Base-by-base conservation (phyloP, 2,888 invertebrate genomes). In the Drosophila paucipuncta region DNA sequence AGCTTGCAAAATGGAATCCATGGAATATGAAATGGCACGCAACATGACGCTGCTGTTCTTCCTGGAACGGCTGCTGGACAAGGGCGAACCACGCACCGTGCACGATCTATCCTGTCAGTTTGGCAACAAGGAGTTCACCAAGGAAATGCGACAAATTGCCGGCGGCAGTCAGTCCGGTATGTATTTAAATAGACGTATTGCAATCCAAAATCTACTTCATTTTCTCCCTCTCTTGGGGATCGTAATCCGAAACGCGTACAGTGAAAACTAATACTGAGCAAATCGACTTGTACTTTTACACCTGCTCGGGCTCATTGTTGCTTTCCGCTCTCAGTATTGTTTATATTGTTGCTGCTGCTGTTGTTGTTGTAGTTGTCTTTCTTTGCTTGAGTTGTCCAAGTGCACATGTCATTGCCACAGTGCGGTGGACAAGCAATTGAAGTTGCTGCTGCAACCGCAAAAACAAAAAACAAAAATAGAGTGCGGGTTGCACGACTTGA, bases 51-150 rank as follows among this genome's bases (percentile, higher is more conserved):
- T 99, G 92, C 95, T 99, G 92, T 99, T 99, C 95, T 99, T 99
- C 94, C 96, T 99, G 93, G 99, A 99, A 94, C 97, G 99, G 92
- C 95, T 99, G 88, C 96, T 99, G 95, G 99, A 99, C 94, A 99
- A 98, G 94, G 93, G 98, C 90, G 97, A 98, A 93, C 97, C 98
- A 80, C 95, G 99, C 93, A 98, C 98, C 83, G 95, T 99, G 91
- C 99, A 99, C 94, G 99, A 99, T 94, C 95, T 99, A 89, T 98
- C 98, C 93, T 99, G 99, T 94, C 99, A 99, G 94, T 99, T 99
- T 94, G 99, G 99, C 91, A 99, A 99, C 86, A 98, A 99, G 94
- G 99, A 98, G 85, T 99, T 99, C 94, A 99, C 99, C 31, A 98
- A 98, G 94, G 99, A 99, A 94, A 99, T 99, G 99, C 95, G 98